phyloP scores from a whole-genome alignment of 2,888 invertebrate genomes.

The Spialia ferax region DNA sequence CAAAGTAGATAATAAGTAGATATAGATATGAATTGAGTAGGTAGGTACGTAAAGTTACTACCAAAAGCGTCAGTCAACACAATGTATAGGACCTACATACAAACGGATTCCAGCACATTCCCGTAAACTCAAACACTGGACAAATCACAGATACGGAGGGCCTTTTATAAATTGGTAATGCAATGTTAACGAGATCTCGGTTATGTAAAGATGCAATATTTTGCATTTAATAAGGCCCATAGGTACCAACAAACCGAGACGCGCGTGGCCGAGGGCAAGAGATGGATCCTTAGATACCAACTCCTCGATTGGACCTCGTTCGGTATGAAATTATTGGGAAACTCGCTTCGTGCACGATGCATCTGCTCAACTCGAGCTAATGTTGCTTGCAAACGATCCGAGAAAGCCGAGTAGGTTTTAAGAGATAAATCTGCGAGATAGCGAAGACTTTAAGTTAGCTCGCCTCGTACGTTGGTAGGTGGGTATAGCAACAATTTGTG shows the following conservation, averaged over 20 bases:
- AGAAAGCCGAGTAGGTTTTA: constrained; percentile 70
- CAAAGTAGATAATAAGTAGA: too few relatives aligned
- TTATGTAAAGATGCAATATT: constrained; percentile 79
- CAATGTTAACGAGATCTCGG: constrained; percentile 77
- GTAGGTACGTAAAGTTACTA: too few relatives aligned
- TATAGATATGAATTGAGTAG: too few relatives aligned
- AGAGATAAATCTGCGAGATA: constrained; percentile 78
- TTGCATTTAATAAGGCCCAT: constrained; percentile 82
- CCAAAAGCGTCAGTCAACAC: too few relatives aligned
- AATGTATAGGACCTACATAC: too few relatives aligned
- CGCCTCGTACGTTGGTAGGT: constrained; percentile 46
- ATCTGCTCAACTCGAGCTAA: constrained; percentile 72
- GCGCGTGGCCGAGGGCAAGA: constrained; percentile 78
- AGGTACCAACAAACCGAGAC: constrained; percentile 54
- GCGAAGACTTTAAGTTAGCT: constrained; percentile 55
- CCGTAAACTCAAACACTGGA: constrained; percentile 15
- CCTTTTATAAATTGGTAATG: constrained; percentile 73
- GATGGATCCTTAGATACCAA: constrained; percentile 71
- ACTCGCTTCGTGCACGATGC: constrained; percentile 81
- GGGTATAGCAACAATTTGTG: constrained; percentile 58
- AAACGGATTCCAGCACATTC: not conserved
- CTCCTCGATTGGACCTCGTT: constrained; percentile 69
- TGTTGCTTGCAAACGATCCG: constrained; percentile 72
- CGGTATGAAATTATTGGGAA: constrained; percentile 84
- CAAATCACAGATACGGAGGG: constrained; percentile 57